Base-by-base conservation (phyloP, 2,113 vertebrate species). In the Seriola aureovittata region DNA sequence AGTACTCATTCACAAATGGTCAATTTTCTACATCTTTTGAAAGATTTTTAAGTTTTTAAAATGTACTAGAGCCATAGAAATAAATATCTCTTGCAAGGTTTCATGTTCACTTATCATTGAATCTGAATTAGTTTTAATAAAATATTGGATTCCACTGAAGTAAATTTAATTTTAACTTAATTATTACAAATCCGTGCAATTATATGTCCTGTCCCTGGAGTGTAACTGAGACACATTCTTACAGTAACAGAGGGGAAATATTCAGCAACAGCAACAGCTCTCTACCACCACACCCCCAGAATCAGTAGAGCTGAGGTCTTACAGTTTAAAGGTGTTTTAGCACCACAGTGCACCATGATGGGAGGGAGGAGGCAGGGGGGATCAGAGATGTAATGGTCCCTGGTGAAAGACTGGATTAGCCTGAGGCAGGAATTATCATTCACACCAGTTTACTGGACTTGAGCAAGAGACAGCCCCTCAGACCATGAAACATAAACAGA, bases 401-500 rank as follows among this genome's bases (percentile, higher is more conserved):
- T 59, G 85, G 62, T 88, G 86, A 92, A 72, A 82, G 81, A 88
- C 71, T 68, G 88, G 76, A 89, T 91, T 88, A 88, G 77, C 19
- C 50, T 1, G 55, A 79, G 71, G 40, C 67, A 54, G 73, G 76
- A 82, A 60, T 88, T 65, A 76, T 63, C 14, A 8, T 77, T 75
- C 76, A 29, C 75, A 59, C 29, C 23, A 57, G 44, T 7, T 81
- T 48, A 75, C 63, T 76, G 59, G 71, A 75, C 40, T 67, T n/a
- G 17, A 76, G 42, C 55, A 52, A 52, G 23, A 70, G 54, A 6
- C 48, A 46, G 66, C 40, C 19, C 75, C 13, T 42, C 5, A 66
- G 65, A 73, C 46, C 17, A 38, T 44, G 0, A 62, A 69, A 60
- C 4, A 12, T 29, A 64, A 62, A 67, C 50, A 13, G 19, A 57